Base-by-base conservation (phyloP, 2,888 invertebrate genomes). In the Sarcophaga caerulescens region DNA sequence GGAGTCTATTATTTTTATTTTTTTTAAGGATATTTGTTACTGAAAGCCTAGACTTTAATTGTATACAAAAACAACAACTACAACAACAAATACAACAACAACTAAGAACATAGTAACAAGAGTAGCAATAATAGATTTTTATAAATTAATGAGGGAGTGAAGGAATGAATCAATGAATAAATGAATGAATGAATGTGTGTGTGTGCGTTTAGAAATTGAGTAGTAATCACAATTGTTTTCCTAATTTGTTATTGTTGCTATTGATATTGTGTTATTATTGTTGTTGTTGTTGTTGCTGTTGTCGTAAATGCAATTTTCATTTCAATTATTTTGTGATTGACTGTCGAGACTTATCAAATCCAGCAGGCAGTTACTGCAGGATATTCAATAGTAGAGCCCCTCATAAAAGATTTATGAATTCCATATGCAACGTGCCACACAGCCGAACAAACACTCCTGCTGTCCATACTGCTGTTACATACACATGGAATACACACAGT, bases 291-390 rank as follows among this genome's bases (percentile, higher is more conserved):
- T 60, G 52, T 75, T 59, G 60, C 21, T 78, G 35, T 44, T 71
- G 65, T 35, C 45, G 63, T 65, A 81, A 52, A 62, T 82, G 79
- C 82, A 87, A 87, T 83, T 87, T 87, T 82, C 70, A 80, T 77
- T 85, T 87, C 82, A 87, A 85, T 83, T 85, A 81, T 74, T 83
- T 78, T 85, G 77, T 84, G 82, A 82, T 77, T 85, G 83, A 60
- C 84, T 82, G 81, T 73, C 73, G 71, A 81, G 84, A 80, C 82
- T 65, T n/a, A 52, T 69, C 62, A 68, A 59, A 59, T 85, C 69
- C 47, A 52, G 52, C 52, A 12, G 5, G 52, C 52, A 47, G 63
- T 85, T 68, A 82, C 23, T 17, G 17, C 5, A 52, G 52, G 52
- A 14, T 52, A 17, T 52, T 52, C 19, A 17, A 14, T 17, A 65